Conservation (phyloP, 2,888 invertebrate genomes). For the Xanthorhoe designata region DNA sequence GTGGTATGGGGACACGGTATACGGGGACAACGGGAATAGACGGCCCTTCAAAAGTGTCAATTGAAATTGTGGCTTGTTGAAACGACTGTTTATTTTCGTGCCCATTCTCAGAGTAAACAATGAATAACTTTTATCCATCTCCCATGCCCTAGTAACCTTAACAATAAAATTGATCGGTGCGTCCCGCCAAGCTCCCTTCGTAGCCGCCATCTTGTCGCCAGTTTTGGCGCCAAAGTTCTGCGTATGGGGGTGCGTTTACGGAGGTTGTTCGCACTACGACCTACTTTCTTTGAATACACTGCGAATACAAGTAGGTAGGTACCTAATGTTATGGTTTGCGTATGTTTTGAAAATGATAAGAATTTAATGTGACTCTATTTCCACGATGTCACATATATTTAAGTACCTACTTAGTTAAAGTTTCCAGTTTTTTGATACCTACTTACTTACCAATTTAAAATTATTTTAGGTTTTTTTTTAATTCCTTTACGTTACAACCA, state of each 20-base stretch:
- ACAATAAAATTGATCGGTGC: slow-evolving; percentile 52
- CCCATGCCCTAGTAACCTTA: slow-evolving; percentile 41
- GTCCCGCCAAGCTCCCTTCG: slow-evolving; percentile 53
- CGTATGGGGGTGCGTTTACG: slow-evolving; percentile 61
- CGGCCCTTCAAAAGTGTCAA: background rate
- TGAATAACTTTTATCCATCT: slow-evolving; percentile 17
- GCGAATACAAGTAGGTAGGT: background rate
- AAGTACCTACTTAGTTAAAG: too few relatives aligned
- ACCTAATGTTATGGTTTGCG: slow-evolving; percentile 6
- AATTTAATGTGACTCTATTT: background rate
- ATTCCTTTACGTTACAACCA: too few relatives aligned
- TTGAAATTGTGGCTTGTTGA: background rate
- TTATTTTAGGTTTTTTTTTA: too few relatives aligned
- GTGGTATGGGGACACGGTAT: too few relatives aligned
- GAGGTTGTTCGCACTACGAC: slow-evolving; percentile 64
- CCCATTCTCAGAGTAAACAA: slow-evolving; percentile 18
- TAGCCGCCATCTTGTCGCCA: slow-evolving; percentile 71
- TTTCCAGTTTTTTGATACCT: background rate
- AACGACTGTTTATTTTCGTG: background rate
- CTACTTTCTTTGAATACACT: slow-evolving; percentile 50
- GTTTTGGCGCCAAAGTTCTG: slow-evolving; percentile 76
- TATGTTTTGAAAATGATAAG: slow-evolving; percentile 1
- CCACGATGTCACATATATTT: background rate
- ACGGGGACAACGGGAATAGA: too few relatives aligned
- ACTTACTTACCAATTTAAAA: too few relatives aligned